Conservation (phyloP, 2,888 invertebrate genomes). For the Horisme vitalbata region DNA sequence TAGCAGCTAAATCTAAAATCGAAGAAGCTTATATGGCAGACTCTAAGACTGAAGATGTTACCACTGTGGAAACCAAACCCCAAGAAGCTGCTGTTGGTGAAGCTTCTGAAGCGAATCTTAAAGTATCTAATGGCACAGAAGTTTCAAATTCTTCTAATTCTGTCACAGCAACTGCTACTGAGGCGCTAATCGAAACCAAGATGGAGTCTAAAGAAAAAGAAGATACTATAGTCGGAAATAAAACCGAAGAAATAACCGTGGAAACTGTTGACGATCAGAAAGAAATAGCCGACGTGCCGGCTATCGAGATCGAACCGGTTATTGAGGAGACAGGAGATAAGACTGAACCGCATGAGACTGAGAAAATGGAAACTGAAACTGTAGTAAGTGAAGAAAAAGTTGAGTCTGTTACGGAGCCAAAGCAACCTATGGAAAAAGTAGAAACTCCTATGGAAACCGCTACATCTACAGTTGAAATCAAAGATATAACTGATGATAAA, state of each 20-base stretch:
- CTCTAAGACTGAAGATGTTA: constrained; percentile 40
- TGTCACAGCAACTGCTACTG: neutral
- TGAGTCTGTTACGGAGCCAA: constrained; percentile 43
- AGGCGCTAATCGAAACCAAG: neutral
- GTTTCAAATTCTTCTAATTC: too few relatives aligned
- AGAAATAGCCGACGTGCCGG: constrained; percentile 43
- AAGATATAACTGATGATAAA: constrained; percentile 60
- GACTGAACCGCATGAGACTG: constrained; percentile 54
- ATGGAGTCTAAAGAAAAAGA: constrained; percentile 2
- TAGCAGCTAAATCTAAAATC: constrained; percentile 39
- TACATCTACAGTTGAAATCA: constrained; percentile 54
- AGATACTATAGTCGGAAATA: constrained; percentile 34
- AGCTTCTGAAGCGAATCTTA: neutral
- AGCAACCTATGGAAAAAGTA: constrained; percentile 43
- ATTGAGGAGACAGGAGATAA: constrained; percentile 54
- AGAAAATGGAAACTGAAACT: constrained; percentile 51
- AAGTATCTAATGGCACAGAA: neutral
- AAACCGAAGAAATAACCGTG: constrained; percentile 31
- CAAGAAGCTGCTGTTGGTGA: constrained; percentile 3
- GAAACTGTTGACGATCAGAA: constrained; percentile 48
- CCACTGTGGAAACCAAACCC: constrained; percentile 39
- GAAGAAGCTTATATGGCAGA: constrained; percentile 12
- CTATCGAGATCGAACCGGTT: constrained; percentile 49
- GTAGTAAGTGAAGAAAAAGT: constrained; percentile 33
- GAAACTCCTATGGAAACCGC: constrained; percentile 46